Evolutionary conservation across 2,113 vertebrate genomes (phyloP).

Genomic region (Prinia subflava): DNA sequence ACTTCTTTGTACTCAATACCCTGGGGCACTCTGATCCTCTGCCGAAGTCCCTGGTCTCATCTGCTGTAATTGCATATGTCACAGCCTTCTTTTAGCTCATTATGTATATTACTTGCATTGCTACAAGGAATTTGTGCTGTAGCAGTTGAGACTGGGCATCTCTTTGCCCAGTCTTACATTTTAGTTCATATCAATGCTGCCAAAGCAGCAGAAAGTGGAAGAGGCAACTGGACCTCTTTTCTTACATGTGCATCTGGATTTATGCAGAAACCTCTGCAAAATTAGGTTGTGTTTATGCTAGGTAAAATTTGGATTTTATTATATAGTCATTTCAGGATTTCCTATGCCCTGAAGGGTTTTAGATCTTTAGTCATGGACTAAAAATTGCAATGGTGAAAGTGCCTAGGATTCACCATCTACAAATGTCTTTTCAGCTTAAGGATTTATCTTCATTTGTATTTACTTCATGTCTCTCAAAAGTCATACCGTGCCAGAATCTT

Average conservation of each 20-base stretch:
- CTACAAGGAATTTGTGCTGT: slow-evolving; percentile 15
- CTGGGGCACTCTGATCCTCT: background rate
- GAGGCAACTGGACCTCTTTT: background rate
- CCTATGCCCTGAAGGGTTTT: background rate
- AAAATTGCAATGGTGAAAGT: background rate
- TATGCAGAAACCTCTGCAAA: background rate
- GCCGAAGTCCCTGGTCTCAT: slow-evolving; percentile 20
- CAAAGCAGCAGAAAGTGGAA: background rate
- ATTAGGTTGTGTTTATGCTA: background rate
- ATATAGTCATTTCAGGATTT: background rate
- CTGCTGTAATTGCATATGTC: slow-evolving; percentile 42
- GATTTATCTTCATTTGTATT: background rate
- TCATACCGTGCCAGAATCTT: background rate
- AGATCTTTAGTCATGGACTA: background rate
- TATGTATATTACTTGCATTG: slow-evolving; percentile 26
- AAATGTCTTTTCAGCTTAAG: background rate
- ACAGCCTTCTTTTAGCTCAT: slow-evolving; percentile 52
- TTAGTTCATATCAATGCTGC: background rate
- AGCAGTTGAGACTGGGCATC: background rate
- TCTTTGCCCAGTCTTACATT: background rate
- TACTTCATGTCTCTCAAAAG: background rate
- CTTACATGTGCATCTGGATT: background rate
- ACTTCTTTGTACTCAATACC: slow-evolving; percentile 2
- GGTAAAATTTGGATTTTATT: background rate
- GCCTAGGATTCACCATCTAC: background rate